Evolutionary conservation across 2,888 invertebrate genomes (phyloP), one percentile per base, ranked within the genome.

Genomic region (Eilema sororculum): DNA sequence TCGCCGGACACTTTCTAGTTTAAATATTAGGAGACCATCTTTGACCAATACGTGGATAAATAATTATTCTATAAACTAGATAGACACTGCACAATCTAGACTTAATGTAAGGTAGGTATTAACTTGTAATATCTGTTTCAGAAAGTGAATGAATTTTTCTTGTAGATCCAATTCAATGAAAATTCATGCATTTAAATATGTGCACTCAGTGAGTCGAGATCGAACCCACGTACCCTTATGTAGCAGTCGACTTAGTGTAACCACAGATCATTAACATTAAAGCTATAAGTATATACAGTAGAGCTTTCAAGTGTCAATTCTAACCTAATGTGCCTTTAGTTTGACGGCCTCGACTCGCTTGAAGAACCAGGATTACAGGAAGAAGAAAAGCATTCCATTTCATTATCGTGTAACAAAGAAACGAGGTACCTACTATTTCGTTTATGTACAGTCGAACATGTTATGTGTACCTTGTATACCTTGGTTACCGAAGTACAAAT

Each of bases 401-500:
- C 46, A 46, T 20, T 46, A 41, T 41, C 41, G 20, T 46, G 12
- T 37, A 24, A 30, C n/a, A 20, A 58, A 13, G 9, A 24, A 46
- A 46, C 1, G 46, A 46, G 52, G 52, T 9, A 52, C n/a, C n/a
- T n/a, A n/a, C 46, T 46, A 20, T 20, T 46, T 46, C 5, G 6
- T 46, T 46, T 46, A 13, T 46, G 6, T 46, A 6, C n/a, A 2
- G 20, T 20, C 2, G 33, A 52, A 20, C 9, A 9, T n/a, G 20
- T 52, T n/a, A 20, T n/a, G 8, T n/a, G 20, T 52, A 52, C 20
- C 9, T n/a, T 52, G 20, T 52, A 20, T n/a, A 9, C 8, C n/a
- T n/a, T 52, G 8, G 52, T 52, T 52, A n/a, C 52, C 52, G 52
- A n/a, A 52, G 52, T 52, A 67, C 59, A 64, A 62, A 69, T 28